Evolutionary conservation across 2,888 invertebrate species (phyloP).

Genomic region (Polyommatus icarus): DNA sequence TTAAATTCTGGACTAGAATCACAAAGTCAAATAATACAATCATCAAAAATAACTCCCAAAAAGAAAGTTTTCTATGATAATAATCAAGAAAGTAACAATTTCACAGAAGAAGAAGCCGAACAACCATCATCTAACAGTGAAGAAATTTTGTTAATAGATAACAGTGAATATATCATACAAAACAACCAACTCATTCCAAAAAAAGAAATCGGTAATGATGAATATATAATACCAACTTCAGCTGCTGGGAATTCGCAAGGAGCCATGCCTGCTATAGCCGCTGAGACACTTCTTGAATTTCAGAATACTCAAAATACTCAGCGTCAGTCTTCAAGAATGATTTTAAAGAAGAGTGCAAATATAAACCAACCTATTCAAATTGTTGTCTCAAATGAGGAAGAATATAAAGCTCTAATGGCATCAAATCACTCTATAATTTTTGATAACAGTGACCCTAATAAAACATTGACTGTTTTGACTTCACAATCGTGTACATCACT

Average conservation of each 20-base stretch:
- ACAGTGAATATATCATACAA: slow-evolving; percentile 79
- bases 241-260: slow-evolving; percentile 53
- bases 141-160: slow-evolving; percentile 78
- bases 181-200: slow-evolving; percentile 63
- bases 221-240: slow-evolving; percentile 56
- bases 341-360: slow-evolving; percentile 57
- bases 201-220: slow-evolving; percentile 48
- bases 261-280: slow-evolving; percentile 46
- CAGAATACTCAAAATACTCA: slow-evolving; percentile 50
- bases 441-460: slow-evolving; percentile 62
- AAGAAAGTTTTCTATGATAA: slow-evolving; percentile 43
- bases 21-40: slow-evolving; percentile 35
- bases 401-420: slow-evolving; percentile 71
- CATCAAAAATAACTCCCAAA: slow-evolving; percentile 47
- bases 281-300: slow-evolving; percentile 58
- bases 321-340: slow-evolving; percentile 50
- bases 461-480: slow-evolving; percentile 66
- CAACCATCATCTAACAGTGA: slow-evolving; percentile 46
- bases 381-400: slow-evolving; percentile 75
- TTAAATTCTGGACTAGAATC: slow-evolving; percentile 60
- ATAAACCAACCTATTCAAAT: slow-evolving; percentile 70
- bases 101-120: slow-evolving; percentile 51
- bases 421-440: slow-evolving; percentile 72
- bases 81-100: slow-evolving; percentile 49
- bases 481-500: slow-evolving; percentile 54